Evolutionary conservation across 2,797 vertebrate species (phyloP).

Genomic region (Darevskia nairensis): DNA sequence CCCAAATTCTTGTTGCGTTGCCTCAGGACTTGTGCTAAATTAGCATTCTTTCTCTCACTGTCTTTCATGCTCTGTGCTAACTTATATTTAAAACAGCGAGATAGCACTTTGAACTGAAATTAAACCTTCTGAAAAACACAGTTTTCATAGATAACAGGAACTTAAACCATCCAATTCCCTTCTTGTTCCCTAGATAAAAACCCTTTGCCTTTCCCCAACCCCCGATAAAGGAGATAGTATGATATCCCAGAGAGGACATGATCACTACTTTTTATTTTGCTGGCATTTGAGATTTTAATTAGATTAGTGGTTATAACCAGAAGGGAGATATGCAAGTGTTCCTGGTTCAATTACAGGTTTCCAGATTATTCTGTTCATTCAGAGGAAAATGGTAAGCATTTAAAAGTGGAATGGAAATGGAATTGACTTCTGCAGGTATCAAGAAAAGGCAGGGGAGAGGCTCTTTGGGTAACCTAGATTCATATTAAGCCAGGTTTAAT

Average conservation of each 20-base stretch:
- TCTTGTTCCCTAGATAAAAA: neutral
- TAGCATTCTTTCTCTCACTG: constrained; percentile 10
- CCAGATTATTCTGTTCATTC: neutral
- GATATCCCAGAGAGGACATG: neutral
- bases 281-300: neutral
- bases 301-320: fast-evolving
- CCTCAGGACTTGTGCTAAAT: constrained; percentile 17
- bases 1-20: constrained; percentile 61
- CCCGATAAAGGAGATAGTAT: neutral
- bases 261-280: neutral
- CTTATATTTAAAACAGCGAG: constrained; percentile 67
- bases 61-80: constrained; percentile 34
- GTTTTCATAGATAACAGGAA: constrained; percentile 38
- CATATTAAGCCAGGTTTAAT: neutral
- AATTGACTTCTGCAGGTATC: neutral
- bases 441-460: neutral
- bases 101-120: constrained; percentile 69
- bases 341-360: neutral
- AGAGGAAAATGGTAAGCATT: neutral
- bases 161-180: constrained; percentile 5
- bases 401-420: neutral
- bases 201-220: neutral
- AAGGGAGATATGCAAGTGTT: neutral
- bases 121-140: constrained; percentile 40
- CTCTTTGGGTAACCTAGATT: neutral